These are phyloP conservation scores for Megalurothrips usitatus DNA, from an alignment of 2,888 invertebrate genomes.

Conservation along the genomic window DNA sequence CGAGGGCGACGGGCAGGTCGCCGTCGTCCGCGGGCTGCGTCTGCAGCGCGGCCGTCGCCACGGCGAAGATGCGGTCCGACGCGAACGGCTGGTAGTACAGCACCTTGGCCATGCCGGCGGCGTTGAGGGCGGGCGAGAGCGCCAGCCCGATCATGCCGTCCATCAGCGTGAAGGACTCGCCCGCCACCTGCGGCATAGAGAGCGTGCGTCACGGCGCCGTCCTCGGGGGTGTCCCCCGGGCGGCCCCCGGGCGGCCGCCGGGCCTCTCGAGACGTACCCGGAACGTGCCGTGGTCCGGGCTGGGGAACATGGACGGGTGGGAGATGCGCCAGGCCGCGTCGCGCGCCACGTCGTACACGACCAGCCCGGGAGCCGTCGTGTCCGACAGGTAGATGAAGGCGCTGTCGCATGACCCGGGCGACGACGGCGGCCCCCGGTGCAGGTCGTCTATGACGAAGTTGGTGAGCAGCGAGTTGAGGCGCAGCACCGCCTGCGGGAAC, in stretches of 20 bases:
- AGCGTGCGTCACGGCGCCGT: not conserved
- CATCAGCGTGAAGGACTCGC: conserved; percentile 63
- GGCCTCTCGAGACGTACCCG: conserved; percentile 44
- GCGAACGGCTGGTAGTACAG: conserved; percentile 70
- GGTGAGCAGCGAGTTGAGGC: conserved; percentile 71
- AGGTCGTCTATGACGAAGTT: conserved; percentile 72
- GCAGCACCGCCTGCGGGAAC: conserved; percentile 62
- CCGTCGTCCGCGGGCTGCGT: conserved; percentile 66
- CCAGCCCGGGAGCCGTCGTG: conserved; percentile 66
- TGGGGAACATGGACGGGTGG: conserved; percentile 80
- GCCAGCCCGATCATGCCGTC: conserved; percentile 69
- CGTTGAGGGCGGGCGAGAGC: conserved; percentile 59
- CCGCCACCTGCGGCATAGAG: conserved; percentile 52
- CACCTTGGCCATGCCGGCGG: conserved; percentile 40
- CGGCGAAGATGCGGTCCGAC: conserved; percentile 70
- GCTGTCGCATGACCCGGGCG: conserved; percentile 63
- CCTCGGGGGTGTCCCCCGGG: not conserved
- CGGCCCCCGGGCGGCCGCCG: too few species aligned
- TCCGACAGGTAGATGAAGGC: conserved; percentile 76
- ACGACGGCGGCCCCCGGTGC: conserved; percentile 51
- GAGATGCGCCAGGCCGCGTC: conserved; percentile 76
- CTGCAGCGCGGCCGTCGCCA: conserved; percentile 66
- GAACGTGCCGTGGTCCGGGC: conserved; percentile 72
- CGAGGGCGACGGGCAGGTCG: conserved; percentile 67
- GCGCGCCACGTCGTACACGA: conserved; percentile 63